Percentiles rank a stretch among this genome's conserved stretches.
Conservation (phyloP, 1,140 invertebrate species). For the Samia ricini region DNA sequence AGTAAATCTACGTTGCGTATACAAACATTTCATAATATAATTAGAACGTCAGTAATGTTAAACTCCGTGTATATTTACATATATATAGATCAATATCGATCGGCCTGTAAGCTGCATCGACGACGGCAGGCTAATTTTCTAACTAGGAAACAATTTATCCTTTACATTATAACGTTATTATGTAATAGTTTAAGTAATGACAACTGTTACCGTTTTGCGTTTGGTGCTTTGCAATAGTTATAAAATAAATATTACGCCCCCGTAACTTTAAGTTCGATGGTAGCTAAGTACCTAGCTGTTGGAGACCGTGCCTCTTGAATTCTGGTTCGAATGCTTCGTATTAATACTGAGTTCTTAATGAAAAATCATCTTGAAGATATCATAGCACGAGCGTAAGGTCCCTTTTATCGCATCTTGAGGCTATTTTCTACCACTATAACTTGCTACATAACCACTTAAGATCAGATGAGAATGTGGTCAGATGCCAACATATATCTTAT, state of each 20-base stretch:
- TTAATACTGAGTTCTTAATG: too few species aligned
- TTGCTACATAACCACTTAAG: too few species aligned
- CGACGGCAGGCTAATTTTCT: background rate
- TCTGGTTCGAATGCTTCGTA: too few species aligned
- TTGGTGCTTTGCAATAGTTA: background rate
- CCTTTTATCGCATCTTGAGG: too few species aligned
- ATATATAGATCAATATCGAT: slow-evolving; percentile 10
- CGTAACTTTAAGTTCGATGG: background rate
- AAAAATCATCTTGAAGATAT: too few species aligned
- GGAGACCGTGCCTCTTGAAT: too few species aligned
- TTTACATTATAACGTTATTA: slow-evolving; percentile 25
- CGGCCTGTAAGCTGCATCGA: background rate
- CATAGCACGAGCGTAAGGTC: too few species aligned
- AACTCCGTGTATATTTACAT: slow-evolving; percentile 12
- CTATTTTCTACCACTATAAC: too few species aligned
- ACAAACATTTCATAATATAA: slow-evolving; percentile 16
- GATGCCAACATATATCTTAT: too few species aligned
- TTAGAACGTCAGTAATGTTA: slow-evolving; percentile 2
- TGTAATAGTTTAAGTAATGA: slow-evolving; percentile 26
- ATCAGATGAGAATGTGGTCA: too few species aligned
- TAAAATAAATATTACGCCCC: background rate
- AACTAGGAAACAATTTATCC: slow-evolving; percentile 15
- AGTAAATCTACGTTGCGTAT: background rate
- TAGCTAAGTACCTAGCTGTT: too few species aligned
- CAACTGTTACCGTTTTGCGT: background rate